Evolutionary conservation across 2,797 vertebrate species (phyloP), one percentile per base, ranked within the genome.

Genomic region (Sitta carolinensis): DNA sequence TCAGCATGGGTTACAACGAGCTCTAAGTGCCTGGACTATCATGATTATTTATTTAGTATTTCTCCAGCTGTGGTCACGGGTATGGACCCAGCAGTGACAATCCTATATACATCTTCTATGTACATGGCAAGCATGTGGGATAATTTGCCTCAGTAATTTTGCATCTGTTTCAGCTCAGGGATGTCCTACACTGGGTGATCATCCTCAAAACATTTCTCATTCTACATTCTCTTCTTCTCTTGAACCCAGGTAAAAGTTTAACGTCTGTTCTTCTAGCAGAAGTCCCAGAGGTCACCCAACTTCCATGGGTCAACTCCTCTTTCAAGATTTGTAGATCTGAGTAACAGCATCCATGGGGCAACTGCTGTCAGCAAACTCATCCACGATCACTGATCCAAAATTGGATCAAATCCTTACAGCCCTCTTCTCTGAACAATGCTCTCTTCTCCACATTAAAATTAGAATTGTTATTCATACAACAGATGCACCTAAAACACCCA

Each of bases 141-240:
- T 25, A 12, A 42, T 59, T 74, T 80, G 40, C 17, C 40, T 80
- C 36, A 36, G 7, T 36, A 47, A 63, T 77, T 59, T 50, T 38
- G 10, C 11, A 52, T 13, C 4, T 80, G 4, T 36, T 94, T 80
- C 27, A 58, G 36, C 30, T 43, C 73, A 80, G 64, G 36, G 19
- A 23, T 64, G 20, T 70, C 48, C 45, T 80, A 20, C 43, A 51
- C 13, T 34, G 25, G 8, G 11, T 67, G 10, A 67, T 86, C 25
- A 20, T 59, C 18, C n/a, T 80, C 67, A 69, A 76, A 91, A 76
- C 5, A 5, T 5, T 77, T 77, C 50, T 90, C 4, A 2, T 42
- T 54, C 9, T 5, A 27, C 0, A 1, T n/a, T 19, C 7, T 38
- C 30, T 2, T 42, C 34, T 69, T 83, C 13, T 62, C 63, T 51